Base-by-base conservation (phyloP, 2,797 vertebrate species). In the Semaprochilodus insignis region DNA sequence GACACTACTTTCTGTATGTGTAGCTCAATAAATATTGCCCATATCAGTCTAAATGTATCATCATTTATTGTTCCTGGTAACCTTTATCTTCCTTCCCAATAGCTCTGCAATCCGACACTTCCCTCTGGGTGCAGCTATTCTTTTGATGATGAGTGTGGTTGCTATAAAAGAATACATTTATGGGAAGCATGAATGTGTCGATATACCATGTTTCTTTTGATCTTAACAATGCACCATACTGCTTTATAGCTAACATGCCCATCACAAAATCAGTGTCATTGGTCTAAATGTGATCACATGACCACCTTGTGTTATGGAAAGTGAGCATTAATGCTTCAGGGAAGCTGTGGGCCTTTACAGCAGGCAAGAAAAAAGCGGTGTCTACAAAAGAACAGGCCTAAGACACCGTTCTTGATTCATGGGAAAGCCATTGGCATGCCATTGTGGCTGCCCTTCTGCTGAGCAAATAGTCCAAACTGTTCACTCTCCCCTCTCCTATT, bases 381-480 rank as follows among this genome's bases (percentile, higher is more conserved):
- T 17, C 82, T 90, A 91, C 94, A 97, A 96, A 96, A 96, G 96
- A 94, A 92, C 44, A 92, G 85, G 89, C 84, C 93, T 91, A 93
- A 95, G 93, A 92, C 94, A 92, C 92, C 87, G 90, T 85, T 81
- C 94, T 91, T 94, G 95, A 95, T 96, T 96, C 96, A 94, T 97
- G 96, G 96, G 96, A 97, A 97, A 96, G 94, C 93, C 93, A 93
- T 78, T 93, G 93, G 93, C 89, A 93, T 88, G 89, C 95, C 95
- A 96, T 97, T 97, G 96, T 96, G 95, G 93, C 93, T 87, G 94
- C 95, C 96, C 96, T 97, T 97, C 97, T 97, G 95, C 96, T 97
- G 95, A 97, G 97, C 94, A 98, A 98, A 98, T 96, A 98, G 95
- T 96, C 95, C 96, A 97, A 95, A 97, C 96, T 97, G 96, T 95